Base-by-base conservation (phyloP, 2,113 vertebrate species). In the Petaurus breviceps region DNA sequence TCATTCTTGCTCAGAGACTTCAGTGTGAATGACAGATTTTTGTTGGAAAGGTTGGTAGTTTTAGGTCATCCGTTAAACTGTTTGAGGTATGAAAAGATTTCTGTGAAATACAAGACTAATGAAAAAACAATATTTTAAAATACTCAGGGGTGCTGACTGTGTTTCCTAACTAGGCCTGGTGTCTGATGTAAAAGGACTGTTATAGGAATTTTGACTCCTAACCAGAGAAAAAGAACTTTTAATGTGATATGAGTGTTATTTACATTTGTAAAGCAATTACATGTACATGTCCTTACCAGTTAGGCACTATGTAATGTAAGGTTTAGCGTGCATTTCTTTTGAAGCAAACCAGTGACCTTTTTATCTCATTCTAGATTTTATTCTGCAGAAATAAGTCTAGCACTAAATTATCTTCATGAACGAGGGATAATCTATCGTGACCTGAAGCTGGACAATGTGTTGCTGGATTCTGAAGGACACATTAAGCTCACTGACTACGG, bases 401-500 rank as follows among this genome's bases (percentile, higher is more conserved):
- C 99, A 0, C 98, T 99, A 98, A 99, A 99, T 98, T 99, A 99
- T 98, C 99, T 99, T 98, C 99, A 99, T 95, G 99, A 99, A 97
- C 99, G 99, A 96, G 99, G 99, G 92, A 99, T 99, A 98, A 99
- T 99, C 98, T 99, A 99, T 98, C 99, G 99, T 99, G 99, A 99
- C 98, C 99, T 99, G 98, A 99, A 99, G 98, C 98, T 99, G 98
- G 99, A 99, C 98, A 99, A 99, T 91, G 99, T 99, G 55, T 98
- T 99, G 25, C 98, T 99, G 95, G 99, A 99, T 97, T 99, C 99
- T 23, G 99, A 99, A 98, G 99, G 99, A 94, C 99, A 99, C 99
- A 99, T 99, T 98, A 99, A 99, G 98, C 99, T 99, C 93, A 99
- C 99, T 95, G 99, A 99, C 98, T 99, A 99, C 37, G 99, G 99